Base-by-base conservation (phyloP, 2,113 vertebrate species). In the Nestor notabilis region DNA sequence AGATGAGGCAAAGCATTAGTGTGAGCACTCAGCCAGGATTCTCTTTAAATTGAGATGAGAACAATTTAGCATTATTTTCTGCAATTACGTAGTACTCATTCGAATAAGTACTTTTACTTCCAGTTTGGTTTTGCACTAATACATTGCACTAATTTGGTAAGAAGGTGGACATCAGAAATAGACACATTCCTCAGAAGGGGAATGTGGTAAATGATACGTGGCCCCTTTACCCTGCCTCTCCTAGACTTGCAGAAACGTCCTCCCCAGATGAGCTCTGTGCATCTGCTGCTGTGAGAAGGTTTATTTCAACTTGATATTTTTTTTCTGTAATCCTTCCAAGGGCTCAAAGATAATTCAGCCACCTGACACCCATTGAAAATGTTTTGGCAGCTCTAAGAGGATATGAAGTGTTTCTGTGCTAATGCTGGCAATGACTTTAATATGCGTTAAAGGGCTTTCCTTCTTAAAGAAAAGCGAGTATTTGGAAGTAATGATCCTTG, bases 301-400 rank as follows among this genome's bases (percentile, higher is more conserved):
- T 97, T 93, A 92, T 97, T 93, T 89, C 95, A 81, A 90, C 53
- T 94, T 93, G 95, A 85, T 5, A 39, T 52, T 52, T 91, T 85
- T 63, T 95, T 83, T 87, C 56, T 95, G 94, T 95, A 91, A 90
- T 82, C 85, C 89, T 90, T 95, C 93, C 89, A 95, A 96, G 56
- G 84, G 53, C 91, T 95, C 70, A 52, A 41, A 87, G 85, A 89
- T 96, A 97, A 97, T 95, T 95, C 90, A 95, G 89, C 82, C 94
- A 94, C 96, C 94, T 97, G 96, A 94, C 92, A 84, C 71, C 91
- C 56, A 92, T 43, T 95, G 87, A 92, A 95, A 95, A 95, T 92
- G 95, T 87, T 96, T 97, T 93, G 95, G 87, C 97, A 97, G 94
- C 95, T 91, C 77, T 91, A 89, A 95, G 97, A 95, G 90, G 95